Conservation (phyloP, 2,888 invertebrate species). For the Bombylius major region DNA sequence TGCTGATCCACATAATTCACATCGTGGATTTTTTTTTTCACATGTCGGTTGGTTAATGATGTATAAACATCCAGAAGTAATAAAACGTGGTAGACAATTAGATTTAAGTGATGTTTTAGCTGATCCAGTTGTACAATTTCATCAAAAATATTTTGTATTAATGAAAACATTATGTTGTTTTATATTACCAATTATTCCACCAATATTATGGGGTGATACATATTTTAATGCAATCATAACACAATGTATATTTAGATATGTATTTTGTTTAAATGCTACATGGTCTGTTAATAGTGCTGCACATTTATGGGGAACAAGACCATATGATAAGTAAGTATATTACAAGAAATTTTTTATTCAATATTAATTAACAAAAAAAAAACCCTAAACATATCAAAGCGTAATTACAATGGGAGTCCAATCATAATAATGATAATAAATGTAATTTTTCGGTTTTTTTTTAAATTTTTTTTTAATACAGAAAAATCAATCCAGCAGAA, state of each 20-base stretch:
- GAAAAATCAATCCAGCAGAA: conserved; percentile 66
- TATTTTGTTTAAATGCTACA: conserved; percentile 63
- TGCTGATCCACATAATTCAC: conserved; percentile 72
- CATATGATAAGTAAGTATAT: conserved; percentile 53
- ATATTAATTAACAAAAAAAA: background rate
- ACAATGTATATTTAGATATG: conserved; percentile 57
- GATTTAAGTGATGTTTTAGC: conserved; percentile 67
- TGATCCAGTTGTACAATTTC: conserved; percentile 67
- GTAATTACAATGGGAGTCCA: too few species aligned
- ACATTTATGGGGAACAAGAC: conserved; percentile 61
- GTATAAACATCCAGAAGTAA: conserved; percentile 77
- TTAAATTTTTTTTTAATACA: conserved; percentile 23
- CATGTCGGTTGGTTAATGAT: conserved; percentile 90
- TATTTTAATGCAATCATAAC: conserved; percentile 53
- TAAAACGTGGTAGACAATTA: conserved; percentile 60
- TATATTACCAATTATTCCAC: conserved; percentile 55
- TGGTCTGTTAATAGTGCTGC: conserved; percentile 87
- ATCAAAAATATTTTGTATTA: conserved; percentile 57
- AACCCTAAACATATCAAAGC: too few species aligned
- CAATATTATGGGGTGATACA: conserved; percentile 59
- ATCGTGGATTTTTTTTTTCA: conserved; percentile 79
- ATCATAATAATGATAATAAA: too few species aligned
- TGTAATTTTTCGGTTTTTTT: background rate
- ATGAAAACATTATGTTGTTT: conserved; percentile 58
- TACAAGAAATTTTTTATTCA: background rate